Evolutionary conservation across 1,140 invertebrate genomes (phyloP), one percentile per base, ranked within the genome.

Genomic region (Potamilus streckersoni): DNA sequence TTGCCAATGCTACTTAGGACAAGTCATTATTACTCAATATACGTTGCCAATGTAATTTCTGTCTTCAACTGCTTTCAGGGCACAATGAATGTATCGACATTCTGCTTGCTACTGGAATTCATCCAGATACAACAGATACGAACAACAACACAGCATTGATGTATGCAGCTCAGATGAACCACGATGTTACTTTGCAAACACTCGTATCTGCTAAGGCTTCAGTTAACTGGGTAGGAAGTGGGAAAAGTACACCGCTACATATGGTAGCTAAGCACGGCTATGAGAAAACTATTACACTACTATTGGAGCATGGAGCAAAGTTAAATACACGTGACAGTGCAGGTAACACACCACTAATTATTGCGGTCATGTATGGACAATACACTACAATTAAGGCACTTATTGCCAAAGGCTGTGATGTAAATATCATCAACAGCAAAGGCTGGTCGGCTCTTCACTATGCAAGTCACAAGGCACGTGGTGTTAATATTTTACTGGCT

Each of bases 271-370:
- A 97, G 83, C 96, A 97, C 89, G 96, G 96, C 0, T 95, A 98
- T 86, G 94, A 95, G 79, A 94, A 95, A 69, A 96, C 96, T 83
- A 96, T 97, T 0, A 90, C 94, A 70, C 93, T 94, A 72, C 90
- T 98, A 58, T 88, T 97, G 4, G 93, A 95, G 85, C 94, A 95
- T 80, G 96, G 95, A 27, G 96, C 96, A 1, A 95, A 96, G 92
- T 95, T 96, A 0, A 93, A 94, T 83, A 95, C 96, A 84, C 95
- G 76, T 20, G 78, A 79, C 55, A 60, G 27, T 38, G 73, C 77
- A 20, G 79, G 75, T 57, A 79, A 79, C 56, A 79, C 79, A 12
- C 81, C 85, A 17, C 73, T 87, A 20, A 83, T 85, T 64, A 71
- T 81, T 19, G 79, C 76, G 15, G 71, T 78, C 38, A 73, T 71